Conservation (phyloP, 1,140 invertebrate species). For the Saccostrea glomerata region DNA sequence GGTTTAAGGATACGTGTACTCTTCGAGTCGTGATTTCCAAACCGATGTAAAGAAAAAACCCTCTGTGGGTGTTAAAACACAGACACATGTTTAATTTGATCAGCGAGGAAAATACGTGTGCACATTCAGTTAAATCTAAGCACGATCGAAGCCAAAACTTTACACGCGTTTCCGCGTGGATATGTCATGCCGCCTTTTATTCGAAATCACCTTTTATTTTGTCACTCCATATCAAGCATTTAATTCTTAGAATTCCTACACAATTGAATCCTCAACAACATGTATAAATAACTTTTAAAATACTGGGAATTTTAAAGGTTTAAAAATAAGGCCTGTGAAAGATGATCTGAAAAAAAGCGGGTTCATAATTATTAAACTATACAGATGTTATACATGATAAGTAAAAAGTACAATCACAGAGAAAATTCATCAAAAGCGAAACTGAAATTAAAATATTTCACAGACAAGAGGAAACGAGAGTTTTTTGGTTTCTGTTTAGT, state of each 20-base stretch:
- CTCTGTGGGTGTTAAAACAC: constrained; percentile 13
- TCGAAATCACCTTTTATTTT: neutral
- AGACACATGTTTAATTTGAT: neutral
- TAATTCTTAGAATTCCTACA: no score
- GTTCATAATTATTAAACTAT: no score
- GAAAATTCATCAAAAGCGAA: neutral
- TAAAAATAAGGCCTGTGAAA: no score
- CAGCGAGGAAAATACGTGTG: neutral
- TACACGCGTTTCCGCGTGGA: neutral
- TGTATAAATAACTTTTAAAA: no score
- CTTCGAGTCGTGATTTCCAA: neutral
- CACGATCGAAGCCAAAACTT: neutral
- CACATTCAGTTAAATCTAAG: neutral
- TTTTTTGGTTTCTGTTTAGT: neutral
- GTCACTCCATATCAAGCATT: no score
- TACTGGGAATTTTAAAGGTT: no score
- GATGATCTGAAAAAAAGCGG: no score
- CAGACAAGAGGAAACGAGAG: neutral
- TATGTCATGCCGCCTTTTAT: neutral
- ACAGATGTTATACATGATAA: no score
- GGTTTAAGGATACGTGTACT: neutral
- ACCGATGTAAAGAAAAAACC: neutral
- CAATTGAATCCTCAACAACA: no score
- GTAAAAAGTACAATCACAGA: no score
- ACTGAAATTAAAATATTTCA: constrained; percentile 11